phyloP scores from a whole-genome alignment of 2,113 vertebrate species.

The Rattus norvegicus region GRCr8 NC_086026.1:60040501-60041000 shows the following conservation, averaged over 20 bases:
- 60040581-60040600: neutral
- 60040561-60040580: neutral
- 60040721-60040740: too few relatives aligned
- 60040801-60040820: neutral
- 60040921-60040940: constrained; percentile 1
- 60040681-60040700: too few relatives aligned
- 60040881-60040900: constrained; percentile 29
- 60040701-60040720: too few relatives aligned
- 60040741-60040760: too few relatives aligned
- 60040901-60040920: constrained; percentile 30
- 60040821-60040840: neutral
- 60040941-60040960: neutral
- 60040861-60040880: neutral
- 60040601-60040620: neutral
- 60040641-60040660: neutral
- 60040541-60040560: neutral
- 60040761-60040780: too few relatives aligned
- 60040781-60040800: constrained; percentile 14
- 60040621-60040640: neutral
- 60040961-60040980: neutral
- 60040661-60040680: constrained; percentile 13
- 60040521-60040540: neutral
- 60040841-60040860: neutral
- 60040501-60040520: neutral
- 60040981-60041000: constrained; percentile 14